These are phyloP conservation scores for Myiozetetes cayanensis DNA, from an alignment of 2,113 vertebrate genomes.

Conservation along the genomic window DNA sequence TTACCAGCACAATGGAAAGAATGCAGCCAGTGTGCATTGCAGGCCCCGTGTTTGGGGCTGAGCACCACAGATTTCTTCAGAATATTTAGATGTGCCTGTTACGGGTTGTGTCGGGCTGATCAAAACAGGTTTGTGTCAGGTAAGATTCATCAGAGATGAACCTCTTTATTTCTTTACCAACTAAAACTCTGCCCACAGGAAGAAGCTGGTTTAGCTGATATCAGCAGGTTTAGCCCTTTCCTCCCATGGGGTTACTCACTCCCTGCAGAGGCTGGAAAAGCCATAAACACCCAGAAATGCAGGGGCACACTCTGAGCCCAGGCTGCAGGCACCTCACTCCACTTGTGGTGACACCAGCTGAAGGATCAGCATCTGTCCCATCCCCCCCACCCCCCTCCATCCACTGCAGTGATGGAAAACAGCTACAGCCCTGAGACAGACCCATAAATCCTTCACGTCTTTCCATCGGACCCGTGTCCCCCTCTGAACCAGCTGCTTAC, in stretches of 20 bases:
- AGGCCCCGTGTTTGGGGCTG: slow-evolving; percentile 45
- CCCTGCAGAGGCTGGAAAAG: slow-evolving; percentile 1
- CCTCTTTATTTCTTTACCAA: slow-evolving; percentile 11
- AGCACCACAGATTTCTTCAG: slow-evolving; percentile 47
- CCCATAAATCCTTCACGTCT: neutral
- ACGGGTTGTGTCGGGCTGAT: neutral
- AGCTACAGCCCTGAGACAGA: neutral
- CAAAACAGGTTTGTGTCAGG: slow-evolving; percentile 54
- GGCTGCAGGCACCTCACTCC: neutral
- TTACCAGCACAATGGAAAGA: slow-evolving; percentile 71
- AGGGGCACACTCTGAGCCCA: neutral
- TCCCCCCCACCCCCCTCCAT: neutral
- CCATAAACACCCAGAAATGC: neutral
- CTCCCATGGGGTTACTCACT: neutral
- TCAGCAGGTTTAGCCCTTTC: slow-evolving; percentile 26
- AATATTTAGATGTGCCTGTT: slow-evolving; percentile 60
- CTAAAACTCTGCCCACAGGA: slow-evolving; percentile 15
- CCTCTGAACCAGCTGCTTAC: neutral
- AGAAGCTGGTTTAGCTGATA: slow-evolving; percentile 39
- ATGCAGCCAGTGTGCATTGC: slow-evolving; percentile 65
- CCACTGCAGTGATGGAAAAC: neutral
- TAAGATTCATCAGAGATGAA: slow-evolving; percentile 34
- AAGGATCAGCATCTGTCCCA: neutral
- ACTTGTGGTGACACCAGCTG: neutral
- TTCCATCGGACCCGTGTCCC: neutral